Conservation (phyloP, 2,888 invertebrate genomes). For the Rotaria socialis region DNA sequence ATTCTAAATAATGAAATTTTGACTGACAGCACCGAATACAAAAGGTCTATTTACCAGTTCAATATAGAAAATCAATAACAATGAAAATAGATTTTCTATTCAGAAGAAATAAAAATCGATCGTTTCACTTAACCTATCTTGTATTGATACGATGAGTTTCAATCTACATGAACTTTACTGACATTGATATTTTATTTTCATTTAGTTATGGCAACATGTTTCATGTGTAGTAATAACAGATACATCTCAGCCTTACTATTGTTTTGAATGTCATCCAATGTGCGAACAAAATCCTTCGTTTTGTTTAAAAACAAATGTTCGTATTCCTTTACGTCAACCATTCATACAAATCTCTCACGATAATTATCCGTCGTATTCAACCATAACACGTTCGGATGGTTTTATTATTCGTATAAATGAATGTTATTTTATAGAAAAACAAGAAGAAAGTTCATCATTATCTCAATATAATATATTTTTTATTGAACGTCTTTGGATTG, state of each 20-base stretch:
- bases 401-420: slow-evolving; percentile 29
- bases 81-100: too few relatives aligned
- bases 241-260: neutral
- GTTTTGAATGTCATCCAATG: slow-evolving; percentile 11
- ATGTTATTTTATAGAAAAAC: neutral
- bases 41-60: too few relatives aligned
- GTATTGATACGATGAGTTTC: too few relatives aligned
- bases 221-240: neutral
- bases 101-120: too few relatives aligned
- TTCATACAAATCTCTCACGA: neutral
- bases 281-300: neutral
- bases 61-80: too few relatives aligned
- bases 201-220: slow-evolving; percentile 12
- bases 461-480: neutral
- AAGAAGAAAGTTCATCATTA: neutral
- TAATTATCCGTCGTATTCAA: neutral
- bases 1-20: too few relatives aligned
- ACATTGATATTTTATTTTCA: too few relatives aligned
- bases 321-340: neutral
- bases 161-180: too few relatives aligned
- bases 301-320: neutral
- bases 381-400: neutral
- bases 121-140: too few relatives aligned
- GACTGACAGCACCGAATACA: too few relatives aligned
- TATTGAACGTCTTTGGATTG: neutral